Evolutionary conservation across 2,888 invertebrate genomes (phyloP).

Genomic region (Oscheius onirici): DNA sequence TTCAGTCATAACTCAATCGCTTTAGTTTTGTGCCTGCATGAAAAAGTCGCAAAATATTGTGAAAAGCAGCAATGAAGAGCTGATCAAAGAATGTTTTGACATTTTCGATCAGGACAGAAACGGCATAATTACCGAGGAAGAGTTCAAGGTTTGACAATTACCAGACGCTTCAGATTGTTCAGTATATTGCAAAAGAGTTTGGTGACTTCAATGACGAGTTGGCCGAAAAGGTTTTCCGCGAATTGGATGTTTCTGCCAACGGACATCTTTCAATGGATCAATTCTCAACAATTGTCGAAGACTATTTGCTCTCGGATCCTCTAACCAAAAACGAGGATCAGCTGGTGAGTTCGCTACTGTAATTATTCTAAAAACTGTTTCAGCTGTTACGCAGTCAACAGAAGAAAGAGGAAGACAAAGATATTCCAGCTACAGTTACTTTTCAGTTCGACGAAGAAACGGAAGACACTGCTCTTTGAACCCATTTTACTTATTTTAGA

Average conservation of each 20-base stretch:
- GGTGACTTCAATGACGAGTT: slow-evolving; percentile 69
- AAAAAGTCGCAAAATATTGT: slow-evolving; percentile 69
- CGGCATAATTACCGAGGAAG: slow-evolving; percentile 69
- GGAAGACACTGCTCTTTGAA: not conserved
- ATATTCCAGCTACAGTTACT: not conserved
- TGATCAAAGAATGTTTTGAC: slow-evolving; percentile 68
- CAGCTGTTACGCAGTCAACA: slow-evolving; percentile 18
- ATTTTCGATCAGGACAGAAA: slow-evolving; percentile 69
- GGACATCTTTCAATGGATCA: slow-evolving; percentile 70
- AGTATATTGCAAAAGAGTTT: slow-evolving; percentile 70
- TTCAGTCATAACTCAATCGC: too few relatives aligned
- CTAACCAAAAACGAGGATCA: slow-evolving; percentile 19
- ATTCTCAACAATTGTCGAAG: slow-evolving; percentile 69
- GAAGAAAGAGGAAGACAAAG: not conserved
- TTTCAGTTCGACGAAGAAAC: slow-evolving; percentile 22
- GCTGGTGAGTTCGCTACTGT: slow-evolving; percentile 11
- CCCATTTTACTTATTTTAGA: not conserved
- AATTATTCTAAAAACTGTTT: not conserved
- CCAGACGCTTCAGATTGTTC: slow-evolving; percentile 29
- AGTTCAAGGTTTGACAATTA: slow-evolving; percentile 62
- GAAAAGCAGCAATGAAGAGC: slow-evolving; percentile 68
- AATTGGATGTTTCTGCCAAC: slow-evolving; percentile 70
- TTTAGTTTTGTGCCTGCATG: slow-evolving; percentile 70
- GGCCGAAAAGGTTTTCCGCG: slow-evolving; percentile 70
- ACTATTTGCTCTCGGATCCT: slow-evolving; percentile 58